A percentile compares a stretch with the other conserved stretches of the same genome.
phyloP scores from a whole-genome alignment of 2,113 vertebrate species.

The Antechinus flavipes region DNA sequence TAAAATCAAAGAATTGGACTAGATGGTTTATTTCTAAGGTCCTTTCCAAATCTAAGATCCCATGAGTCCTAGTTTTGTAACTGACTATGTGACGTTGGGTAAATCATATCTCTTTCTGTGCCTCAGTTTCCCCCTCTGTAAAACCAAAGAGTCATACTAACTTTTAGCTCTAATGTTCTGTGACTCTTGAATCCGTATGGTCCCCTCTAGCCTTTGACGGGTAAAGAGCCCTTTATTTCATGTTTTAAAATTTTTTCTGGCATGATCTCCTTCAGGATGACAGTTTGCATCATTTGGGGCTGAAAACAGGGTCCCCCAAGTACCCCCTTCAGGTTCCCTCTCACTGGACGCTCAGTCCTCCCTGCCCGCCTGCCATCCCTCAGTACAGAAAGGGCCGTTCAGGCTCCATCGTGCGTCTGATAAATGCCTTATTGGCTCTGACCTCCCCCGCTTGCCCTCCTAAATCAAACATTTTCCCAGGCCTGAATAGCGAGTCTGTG shows the following conservation, averaged over 20 bases:
- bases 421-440: conserved; percentile 47
- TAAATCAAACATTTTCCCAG: conserved; percentile 38
- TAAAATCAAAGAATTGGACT: not conserved
- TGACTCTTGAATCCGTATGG: not conserved
- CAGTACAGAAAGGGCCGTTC: conserved; percentile 59
- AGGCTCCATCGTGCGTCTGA: not conserved
- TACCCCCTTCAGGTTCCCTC: not conserved
- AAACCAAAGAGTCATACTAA: not conserved
- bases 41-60: not conserved
- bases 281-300: not conserved
- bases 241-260: not conserved
- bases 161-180: not conserved
- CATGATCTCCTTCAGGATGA: not conserved
- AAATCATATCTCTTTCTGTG: not conserved
- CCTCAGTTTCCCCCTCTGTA: not conserved
- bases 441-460: conserved; percentile 31
- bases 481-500: not conserved
- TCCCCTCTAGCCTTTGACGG: not conserved
- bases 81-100: not conserved
- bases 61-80: not conserved
- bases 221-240: not conserved
- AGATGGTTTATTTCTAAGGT: not conserved
- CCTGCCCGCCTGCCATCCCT: not conserved
- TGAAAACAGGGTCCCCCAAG: not conserved
- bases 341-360: conserved; percentile 14